Base-by-base conservation (phyloP, 1,140 invertebrate genomes). In the Atta colombica region DNA sequence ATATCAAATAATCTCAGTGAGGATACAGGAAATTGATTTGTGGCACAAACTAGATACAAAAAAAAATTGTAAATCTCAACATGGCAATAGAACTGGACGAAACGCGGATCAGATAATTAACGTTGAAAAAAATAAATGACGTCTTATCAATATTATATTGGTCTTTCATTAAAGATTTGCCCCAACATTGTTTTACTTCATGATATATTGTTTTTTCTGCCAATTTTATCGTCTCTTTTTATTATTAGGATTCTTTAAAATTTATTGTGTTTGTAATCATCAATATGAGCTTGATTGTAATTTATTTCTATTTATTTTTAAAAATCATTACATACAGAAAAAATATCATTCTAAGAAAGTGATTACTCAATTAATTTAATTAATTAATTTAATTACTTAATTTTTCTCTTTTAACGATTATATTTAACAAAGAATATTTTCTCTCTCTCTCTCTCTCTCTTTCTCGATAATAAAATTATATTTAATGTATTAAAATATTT, bases 81-180 rank as follows among this genome's bases (percentile, higher is more conserved):
- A 35, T 35, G 31, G 31, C 31, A 6, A 35, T 61, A 74, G 25
- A 72, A 75, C 49, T 14, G n/a, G 14, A 31, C 8, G n/a, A 3
- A 28, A 28, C 8, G 10, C 25, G 3, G n/a, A 71, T 66, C 6
- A 18, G 28, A 81, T 71, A 81, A 81, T 55, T 58, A 65, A 69
- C n/a, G 16, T 55, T 69, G 18, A 25, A 74, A 82, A 74, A 72
- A 81, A 18, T 66, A 21, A 58, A 31, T 51, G 28, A 51, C 4
- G 31, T 58, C 66, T 82, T 82, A 74, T 49, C 80, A 14, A 69
- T 74, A 72, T 82, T 74, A 60, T 51, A 51, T 28, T 14, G 10
- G 25, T 49, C 0, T 69, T 69, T 39, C 14, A 21, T 69, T 49
- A 69, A 49, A 69, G 12, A 25, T 49, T 74, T 82, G 49, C 2